Conservation (phyloP, 2,888 invertebrate species). For the Lasius fuliginosus region DNA sequence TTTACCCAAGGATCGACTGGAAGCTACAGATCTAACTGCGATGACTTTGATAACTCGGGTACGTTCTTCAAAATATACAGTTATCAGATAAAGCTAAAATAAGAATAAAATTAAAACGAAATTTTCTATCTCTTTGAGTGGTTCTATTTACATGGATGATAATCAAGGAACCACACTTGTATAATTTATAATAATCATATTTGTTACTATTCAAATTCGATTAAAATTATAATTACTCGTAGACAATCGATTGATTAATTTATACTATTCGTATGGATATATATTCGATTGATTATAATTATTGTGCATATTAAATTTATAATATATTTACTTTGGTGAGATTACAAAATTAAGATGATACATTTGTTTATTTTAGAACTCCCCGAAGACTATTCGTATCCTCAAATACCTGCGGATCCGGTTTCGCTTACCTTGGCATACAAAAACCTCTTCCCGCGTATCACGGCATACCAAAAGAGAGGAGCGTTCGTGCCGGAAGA, state of each 20-base stretch:
- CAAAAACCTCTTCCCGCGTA: constrained; percentile 78
- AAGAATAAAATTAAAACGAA: neutral
- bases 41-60: constrained; percentile 17
- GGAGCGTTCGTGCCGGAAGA: constrained; percentile 86
- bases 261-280: no score
- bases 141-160: no score
- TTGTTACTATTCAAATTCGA: no score
- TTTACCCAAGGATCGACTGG: neutral
- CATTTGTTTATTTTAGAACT: constrained; percentile 47
- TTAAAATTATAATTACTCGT: no score
- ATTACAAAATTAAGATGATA: neutral
- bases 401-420: constrained; percentile 75
- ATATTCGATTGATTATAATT: neutral
- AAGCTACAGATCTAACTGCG: neutral
- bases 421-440: constrained; percentile 79
- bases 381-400: constrained; percentile 52
- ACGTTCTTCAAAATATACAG: neutral
- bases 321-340: neutral
- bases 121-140: neutral
- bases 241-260: neutral
- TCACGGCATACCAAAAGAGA: constrained; percentile 81
- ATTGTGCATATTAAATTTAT: neutral
- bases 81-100: neutral
- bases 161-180: no score
- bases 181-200: no score